Percentiles rank a stretch among this genome's conserved stretches.
Conservation (phyloP, 2,797 vertebrate genomes). For the Geranospiza caerulescens region DNA sequence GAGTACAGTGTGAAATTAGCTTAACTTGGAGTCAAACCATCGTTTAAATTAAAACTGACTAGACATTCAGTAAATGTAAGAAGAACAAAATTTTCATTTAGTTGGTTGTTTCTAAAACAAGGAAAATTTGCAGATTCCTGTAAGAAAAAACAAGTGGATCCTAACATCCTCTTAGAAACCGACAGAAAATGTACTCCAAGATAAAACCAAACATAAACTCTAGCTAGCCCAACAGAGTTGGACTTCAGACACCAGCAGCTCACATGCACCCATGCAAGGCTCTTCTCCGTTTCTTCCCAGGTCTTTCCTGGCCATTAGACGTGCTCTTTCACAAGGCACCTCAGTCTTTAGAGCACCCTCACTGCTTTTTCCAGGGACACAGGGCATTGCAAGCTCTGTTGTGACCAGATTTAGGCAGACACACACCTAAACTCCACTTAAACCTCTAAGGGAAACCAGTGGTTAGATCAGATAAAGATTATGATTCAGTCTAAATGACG, state of each 20-base stretch:
- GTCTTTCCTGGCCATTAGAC: background rate
- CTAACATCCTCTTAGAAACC: background rate
- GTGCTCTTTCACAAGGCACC: background rate
- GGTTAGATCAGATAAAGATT: background rate
- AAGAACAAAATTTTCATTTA: background rate
- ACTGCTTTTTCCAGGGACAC: background rate
- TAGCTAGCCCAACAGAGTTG: background rate
- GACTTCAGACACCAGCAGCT: background rate
- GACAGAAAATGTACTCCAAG: background rate
- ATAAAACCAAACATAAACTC: background rate
- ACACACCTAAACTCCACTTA: background rate
- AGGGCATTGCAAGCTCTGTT: background rate
- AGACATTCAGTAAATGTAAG: background rate
- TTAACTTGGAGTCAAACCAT: background rate
- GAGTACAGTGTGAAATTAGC: background rate
- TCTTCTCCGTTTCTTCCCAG: background rate
- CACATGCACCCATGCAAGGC: background rate
- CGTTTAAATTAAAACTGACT: background rate
- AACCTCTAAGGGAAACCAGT: background rate
- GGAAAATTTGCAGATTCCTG: background rate
- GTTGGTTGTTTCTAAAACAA: background rate
- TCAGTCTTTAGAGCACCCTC: background rate
- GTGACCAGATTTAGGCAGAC: background rate
- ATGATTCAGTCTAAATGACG: background rate
- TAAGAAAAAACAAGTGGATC: background rate